A percentile compares a stretch with the other conserved stretches of the same genome.
Evolutionary conservation across 2,888 invertebrate species (phyloP).

Genomic region (Charanyca ferruginea): DNA sequence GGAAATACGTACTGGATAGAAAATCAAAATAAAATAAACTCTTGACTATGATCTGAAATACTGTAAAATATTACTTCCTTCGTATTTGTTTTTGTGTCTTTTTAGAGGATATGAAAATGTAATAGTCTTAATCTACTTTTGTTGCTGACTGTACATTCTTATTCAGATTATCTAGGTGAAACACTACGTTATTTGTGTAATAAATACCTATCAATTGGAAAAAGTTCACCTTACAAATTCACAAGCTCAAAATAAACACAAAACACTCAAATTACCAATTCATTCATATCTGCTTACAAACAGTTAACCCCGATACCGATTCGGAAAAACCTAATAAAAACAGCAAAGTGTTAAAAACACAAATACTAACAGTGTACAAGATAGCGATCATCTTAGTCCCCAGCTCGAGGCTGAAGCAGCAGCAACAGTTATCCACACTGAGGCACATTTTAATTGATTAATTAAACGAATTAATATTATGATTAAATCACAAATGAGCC

Average conservation of each 20-base stretch:
- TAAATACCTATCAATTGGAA: no score
- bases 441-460: constrained; percentile 68
- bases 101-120: no score
- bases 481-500: constrained; percentile 24
- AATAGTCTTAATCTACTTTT: no score
- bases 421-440: constrained; percentile 71
- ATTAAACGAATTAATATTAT: constrained; percentile 24
- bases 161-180: no score
- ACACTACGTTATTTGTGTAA: no score
- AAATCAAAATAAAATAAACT: neutral
- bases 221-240: no score
- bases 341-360: neutral
- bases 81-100: no score
- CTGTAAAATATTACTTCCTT: no score
- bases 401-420: constrained; percentile 72
- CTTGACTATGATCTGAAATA: no score
- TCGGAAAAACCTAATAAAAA: neutral
- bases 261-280: neutral
- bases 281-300: constrained; percentile 23
- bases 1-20: no score
- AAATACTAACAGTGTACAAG: constrained; percentile 70
- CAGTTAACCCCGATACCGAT: neutral
- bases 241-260: neutral
- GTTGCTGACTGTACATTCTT: no score
- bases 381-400: constrained; percentile 75